Evolutionary conservation across 2,797 vertebrate species (phyloP), one percentile per base, ranked within the genome.

Genomic region (Dromococcyx pavoninus): DNA sequence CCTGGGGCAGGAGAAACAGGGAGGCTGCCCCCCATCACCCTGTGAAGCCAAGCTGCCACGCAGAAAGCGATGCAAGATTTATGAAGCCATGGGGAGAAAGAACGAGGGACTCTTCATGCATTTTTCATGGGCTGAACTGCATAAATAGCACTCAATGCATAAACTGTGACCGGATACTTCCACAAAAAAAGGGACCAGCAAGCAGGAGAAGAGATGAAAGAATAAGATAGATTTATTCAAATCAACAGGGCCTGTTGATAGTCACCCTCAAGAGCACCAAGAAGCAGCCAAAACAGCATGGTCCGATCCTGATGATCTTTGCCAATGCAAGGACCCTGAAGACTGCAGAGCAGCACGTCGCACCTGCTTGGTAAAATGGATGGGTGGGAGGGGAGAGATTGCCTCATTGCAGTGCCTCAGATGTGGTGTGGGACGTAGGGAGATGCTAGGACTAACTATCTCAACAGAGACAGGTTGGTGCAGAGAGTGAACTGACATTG

Each of bases 21-120:
- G 73, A 92, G 33, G 70, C 56, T 91, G 70, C 48, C 93, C 77
- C 86, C 71, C 80, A 76, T 76, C 74, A 70, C 88, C 91, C 81
- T 3, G 1, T 51, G 56, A 88, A 95, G 77, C 51, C 0, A 0
- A 92, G 80, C 70, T 80, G 86, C 76, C 17, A 27, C 61, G 73
- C 83, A 79, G 80, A 91, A 93, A 79, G 71, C 8, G 22, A 95
- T 96, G 95, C 91, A 96, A 96, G 91, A 93, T 96, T 96, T 95
- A 96, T 96, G 89, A 95, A 92, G 88, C 81, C 23, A 0, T 60
- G 46, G 72, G 84, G 89, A 93, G 71, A 84, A 86, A 66, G 46
- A 94, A 73, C 7, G 0, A 94, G 66, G 84, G 85, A 92, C 79
- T 89, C 69, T 74, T 81, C 78, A 92, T 96, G 89, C 88, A 95